Base-by-base conservation (phyloP, 2,888 invertebrate species). In the Cantharis nigra region DNA sequence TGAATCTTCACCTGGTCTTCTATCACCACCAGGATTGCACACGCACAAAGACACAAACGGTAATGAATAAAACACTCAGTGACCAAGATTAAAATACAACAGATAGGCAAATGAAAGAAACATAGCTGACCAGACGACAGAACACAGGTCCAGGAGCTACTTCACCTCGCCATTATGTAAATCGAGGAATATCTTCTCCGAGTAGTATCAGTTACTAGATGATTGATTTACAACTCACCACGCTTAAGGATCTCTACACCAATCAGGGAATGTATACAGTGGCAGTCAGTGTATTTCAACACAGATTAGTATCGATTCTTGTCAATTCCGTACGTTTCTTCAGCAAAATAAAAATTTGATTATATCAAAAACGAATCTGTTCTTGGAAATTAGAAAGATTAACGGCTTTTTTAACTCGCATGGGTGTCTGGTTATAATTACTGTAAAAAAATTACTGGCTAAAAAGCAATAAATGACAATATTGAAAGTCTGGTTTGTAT, bases 171-270 rank as follows among this genome's bases (percentile, higher is more conserved):
- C 83, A 82, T 84, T 84, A 84, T 84, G 83, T 83, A 84, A 84
- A 84, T 84, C 81, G 76, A 78, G 80, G 81, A 82, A 82, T 83
- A 82, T 83, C 83, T 80, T 79, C 80, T 81, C 79, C 82, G 77
- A 80, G 80, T 80, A 82, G 83, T 83, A 85, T 84, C 85, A 84
- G 84, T 84, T 82, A 81, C 80, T 77, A 80, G 82, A 84, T 85
- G 84, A 85, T 85, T 85, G 85, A 85, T 85, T 84, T 85, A 85
- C 83, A 81, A 78, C 76, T 79, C 80, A 83, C 81, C 82, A 81
- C 80, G 73, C 70, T 76, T 67, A 67, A 75, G 73, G 78, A 81
- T 79, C 80, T 78, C 76, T 76, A 76, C 79, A 71, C 76, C 71
- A 72, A 70, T 64, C 75, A 74, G 23, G 77, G 83, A 83, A 83